phyloP scores from a whole-genome alignment of 2,797 vertebrate genomes.

The Crocodylus rhombifer region DNA sequence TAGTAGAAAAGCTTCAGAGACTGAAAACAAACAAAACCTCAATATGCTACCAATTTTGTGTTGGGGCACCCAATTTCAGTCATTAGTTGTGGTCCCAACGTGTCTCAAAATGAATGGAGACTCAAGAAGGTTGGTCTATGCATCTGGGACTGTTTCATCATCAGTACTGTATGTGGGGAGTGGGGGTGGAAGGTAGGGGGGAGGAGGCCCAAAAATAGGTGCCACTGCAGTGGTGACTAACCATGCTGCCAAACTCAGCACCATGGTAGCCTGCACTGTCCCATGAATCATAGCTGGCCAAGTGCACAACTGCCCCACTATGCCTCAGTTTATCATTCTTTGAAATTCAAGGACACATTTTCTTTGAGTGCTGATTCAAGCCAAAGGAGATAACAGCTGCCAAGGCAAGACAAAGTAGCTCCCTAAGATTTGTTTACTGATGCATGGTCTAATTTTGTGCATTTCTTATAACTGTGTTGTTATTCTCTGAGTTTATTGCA shows the following conservation, averaged over 20 bases:
- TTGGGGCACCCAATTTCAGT: neutral
- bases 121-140: neutral
- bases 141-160: neutral
- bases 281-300: too few relatives aligned
- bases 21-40: rapidly evolving
- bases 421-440: neutral
- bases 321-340: neutral
- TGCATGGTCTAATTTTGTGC: neutral
- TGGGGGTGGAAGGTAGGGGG: too few relatives aligned
- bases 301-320: too few relatives aligned
- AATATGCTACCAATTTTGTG: rapidly evolving
- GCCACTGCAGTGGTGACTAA: too few relatives aligned
- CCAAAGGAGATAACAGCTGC: neutral
- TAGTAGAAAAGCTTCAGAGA: neutral
- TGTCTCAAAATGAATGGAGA: neutral
- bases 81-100: rapidly evolving
- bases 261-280: too few relatives aligned
- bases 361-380: rapidly evolving
- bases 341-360: neutral
- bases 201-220: too few relatives aligned
- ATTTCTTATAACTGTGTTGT: too few relatives aligned
- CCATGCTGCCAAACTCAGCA: too few relatives aligned
- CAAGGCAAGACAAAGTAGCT: neutral
- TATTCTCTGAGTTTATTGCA: neutral
- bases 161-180: too few relatives aligned